Conservation (phyloP, 2,113 vertebrate species). For the Cheirogaleus medius region DNA sequence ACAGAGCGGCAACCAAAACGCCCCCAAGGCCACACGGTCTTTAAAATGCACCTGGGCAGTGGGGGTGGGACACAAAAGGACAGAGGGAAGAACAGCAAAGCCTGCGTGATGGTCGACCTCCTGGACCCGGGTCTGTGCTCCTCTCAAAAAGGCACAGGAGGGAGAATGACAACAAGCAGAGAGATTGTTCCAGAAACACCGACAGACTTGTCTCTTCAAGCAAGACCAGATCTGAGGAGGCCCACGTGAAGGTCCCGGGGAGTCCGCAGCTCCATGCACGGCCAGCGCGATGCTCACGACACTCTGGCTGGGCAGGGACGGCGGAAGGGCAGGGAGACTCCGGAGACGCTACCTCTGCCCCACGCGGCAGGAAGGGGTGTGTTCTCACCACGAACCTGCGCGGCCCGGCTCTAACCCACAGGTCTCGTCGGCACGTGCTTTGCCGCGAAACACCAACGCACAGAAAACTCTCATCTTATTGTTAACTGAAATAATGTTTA, state of each 20-base stretch:
- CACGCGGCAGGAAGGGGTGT: background rate
- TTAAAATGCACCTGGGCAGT: fast-evolving
- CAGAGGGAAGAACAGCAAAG: fast-evolving
- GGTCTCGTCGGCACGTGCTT: background rate
- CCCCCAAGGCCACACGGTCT: fast-evolving
- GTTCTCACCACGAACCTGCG: background rate
- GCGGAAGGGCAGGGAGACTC: background rate
- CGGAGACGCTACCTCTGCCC: background rate
- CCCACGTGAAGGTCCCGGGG: fast-evolving
- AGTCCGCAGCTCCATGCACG: fast-evolving
- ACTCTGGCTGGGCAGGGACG: background rate
- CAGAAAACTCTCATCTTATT: background rate
- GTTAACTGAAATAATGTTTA: background rate
- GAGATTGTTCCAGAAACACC: background rate
- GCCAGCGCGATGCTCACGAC: background rate
- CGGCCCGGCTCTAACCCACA: background rate
- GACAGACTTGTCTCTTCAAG: fast-evolving
- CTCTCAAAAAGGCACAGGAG: background rate
- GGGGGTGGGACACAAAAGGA: fast-evolving
- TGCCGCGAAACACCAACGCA: background rate
- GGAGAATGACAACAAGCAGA: background rate
- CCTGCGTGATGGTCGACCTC: background rate
- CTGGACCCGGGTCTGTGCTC: fast-evolving
- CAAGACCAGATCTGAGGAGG: background rate
- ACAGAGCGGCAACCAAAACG: background rate